Evolutionary conservation across 2,113 vertebrate genomes (phyloP), one percentile per base, ranked within the genome.

Genomic region (Phoenicopterus ruber): DNA sequence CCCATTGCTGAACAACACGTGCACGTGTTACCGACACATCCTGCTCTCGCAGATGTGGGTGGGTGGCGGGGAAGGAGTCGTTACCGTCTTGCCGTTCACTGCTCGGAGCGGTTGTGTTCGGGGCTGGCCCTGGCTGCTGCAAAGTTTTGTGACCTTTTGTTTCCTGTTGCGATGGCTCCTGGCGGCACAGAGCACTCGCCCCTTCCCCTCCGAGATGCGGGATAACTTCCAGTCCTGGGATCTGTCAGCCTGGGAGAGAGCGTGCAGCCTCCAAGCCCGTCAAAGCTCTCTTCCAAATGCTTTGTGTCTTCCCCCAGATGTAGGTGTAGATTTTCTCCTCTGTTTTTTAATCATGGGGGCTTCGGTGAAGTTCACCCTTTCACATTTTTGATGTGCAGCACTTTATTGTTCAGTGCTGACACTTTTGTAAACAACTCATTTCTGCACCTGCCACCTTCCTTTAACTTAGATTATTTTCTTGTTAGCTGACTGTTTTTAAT

Each of bases 401-500:
- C 96, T 96, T 97, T 96, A 86, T 92, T 93, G 97, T 97, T 96
- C 81, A 47, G 70, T 22, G 90, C 96, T 96, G 98, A 97, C 97
- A 91, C 95, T 97, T 94, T 7, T 82, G 96, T 97, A 97, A 98
- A 97, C 97, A 98, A 92, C 97, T 98, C 97, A 97, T 98, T 98
- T 98, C 96, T 95, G 94, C 96, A 97, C 97, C 98, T 98, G 98
- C 97, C 98, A 96, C 96, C 97, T 98, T 95, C 96, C 94, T 97
- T 97, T 97, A 97, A 95, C 82, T 95, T 52, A 85, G 96, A 96
- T 98, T 93, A 96, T 97, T 97, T 98, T 98, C 98, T 98, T 98
- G 96, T 98, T 98, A 98, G 97, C 97, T 95, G 97, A 88, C 97
- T 96, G 78, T 69, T 97, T 98, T 98, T 98, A 98, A 98, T 98